phyloP scores from a whole-genome alignment of 2,797 vertebrate genomes.

The Hoplostethus mediterraneus region DNA sequence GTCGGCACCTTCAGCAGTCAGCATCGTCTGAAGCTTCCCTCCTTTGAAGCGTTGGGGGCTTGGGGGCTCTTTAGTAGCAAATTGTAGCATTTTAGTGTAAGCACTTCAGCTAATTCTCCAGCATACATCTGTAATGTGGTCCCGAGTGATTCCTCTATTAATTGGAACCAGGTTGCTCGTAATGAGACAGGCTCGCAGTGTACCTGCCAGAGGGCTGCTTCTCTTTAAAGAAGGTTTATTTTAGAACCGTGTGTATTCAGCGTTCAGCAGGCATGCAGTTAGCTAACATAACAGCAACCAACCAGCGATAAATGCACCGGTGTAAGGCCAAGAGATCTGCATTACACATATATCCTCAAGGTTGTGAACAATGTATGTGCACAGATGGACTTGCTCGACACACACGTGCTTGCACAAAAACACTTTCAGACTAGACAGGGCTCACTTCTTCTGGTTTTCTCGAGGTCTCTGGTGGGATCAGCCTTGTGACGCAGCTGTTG shows the following conservation, averaged over 20 bases:
- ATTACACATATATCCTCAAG: constrained; percentile 22
- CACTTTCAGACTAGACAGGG: constrained; percentile 52
- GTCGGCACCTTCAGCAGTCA: constrained; percentile 7
- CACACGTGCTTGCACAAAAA: constrained; percentile 31
- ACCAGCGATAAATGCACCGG: constrained; percentile 17
- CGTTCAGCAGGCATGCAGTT: constrained; percentile 13
- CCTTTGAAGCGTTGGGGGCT: background rate
- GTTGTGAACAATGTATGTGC: constrained; percentile 2
- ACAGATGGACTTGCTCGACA: background rate
- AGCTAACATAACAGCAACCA: constrained; percentile 9
- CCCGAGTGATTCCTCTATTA: constrained; percentile 45
- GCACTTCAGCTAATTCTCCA: constrained; percentile 38
- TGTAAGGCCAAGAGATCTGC: constrained; percentile 21
- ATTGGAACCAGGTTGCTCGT: constrained; percentile 57
- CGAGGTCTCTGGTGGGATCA: constrained; percentile 44
- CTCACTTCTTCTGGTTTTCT: constrained; percentile 55
- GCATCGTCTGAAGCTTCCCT: background rate
- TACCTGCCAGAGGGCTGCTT: constrained; percentile 46
- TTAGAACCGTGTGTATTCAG: constrained; percentile 4
- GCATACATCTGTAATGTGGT: constrained; percentile 44
- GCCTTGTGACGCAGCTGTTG: constrained; percentile 71
- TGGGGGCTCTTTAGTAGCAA: constrained; percentile 19
- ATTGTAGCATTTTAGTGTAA: constrained; percentile 32
- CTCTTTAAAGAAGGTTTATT: constrained; percentile 25
- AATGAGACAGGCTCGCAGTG: constrained; percentile 22